A percentile compares a stretch with the other conserved stretches of the same genome.
These are phyloP conservation scores for Scartelaos histophorus DNA, from an alignment of 2,113 vertebrate genomes.

Conservation along the genomic window DNA sequence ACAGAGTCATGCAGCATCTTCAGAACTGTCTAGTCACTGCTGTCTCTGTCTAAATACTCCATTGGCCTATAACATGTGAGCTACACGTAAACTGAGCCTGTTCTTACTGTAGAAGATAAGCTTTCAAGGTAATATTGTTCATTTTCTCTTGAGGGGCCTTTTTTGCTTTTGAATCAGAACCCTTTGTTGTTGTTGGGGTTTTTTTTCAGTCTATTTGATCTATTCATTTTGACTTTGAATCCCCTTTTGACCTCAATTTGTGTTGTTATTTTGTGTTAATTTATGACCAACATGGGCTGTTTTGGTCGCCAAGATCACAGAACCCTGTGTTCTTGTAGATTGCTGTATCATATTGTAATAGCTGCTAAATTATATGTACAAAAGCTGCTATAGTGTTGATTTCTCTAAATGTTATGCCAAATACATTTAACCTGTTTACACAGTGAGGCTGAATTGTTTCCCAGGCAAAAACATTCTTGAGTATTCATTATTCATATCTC, in stretches of 20 bases:
- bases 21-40: neutral
- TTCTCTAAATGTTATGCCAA: constrained; percentile 29
- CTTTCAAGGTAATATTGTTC: constrained; percentile 1
- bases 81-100: neutral
- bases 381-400: neutral
- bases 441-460: constrained; percentile 50
- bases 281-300: neutral
- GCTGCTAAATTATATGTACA: constrained; percentile 21
- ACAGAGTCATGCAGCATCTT: neutral
- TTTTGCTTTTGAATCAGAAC: neutral
- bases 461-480: constrained; percentile 42
- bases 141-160: neutral
- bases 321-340: constrained; percentile 9
- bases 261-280: neutral
- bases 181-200: neutral
- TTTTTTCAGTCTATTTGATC: neutral
- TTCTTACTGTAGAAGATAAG: neutral
- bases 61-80: neutral
- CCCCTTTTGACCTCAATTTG: neutral
- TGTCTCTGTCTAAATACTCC: neutral
- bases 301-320: neutral
- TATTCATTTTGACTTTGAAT: constrained; percentile 2
- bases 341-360: neutral
- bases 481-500: constrained; percentile 64
- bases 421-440: constrained; percentile 38